Conservation (phyloP, 2,797 vertebrate species). For the Megaceryle alcyon region DNA sequence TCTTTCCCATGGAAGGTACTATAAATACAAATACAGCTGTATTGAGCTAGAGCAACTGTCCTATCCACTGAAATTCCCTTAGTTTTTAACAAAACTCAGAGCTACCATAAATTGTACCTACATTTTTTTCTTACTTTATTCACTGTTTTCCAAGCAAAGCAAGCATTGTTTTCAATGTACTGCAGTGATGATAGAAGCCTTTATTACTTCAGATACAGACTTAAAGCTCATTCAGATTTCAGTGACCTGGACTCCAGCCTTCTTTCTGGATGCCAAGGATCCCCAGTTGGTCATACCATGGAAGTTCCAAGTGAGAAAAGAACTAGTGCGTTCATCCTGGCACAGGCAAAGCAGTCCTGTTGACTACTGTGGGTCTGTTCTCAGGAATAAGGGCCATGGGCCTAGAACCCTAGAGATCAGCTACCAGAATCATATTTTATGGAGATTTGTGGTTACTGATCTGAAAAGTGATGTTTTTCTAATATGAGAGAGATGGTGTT, state of each 20-base stretch:
- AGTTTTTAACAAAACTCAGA: background rate
- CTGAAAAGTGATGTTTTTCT: slow-evolving; percentile 32
- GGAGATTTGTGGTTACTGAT: slow-evolving; percentile 29
- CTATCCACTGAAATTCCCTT: background rate
- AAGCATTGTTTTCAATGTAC: background rate
- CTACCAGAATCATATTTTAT: slow-evolving; percentile 5
- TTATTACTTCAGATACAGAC: background rate
- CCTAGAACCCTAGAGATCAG: slow-evolving; percentile 5
- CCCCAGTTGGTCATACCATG: background rate
- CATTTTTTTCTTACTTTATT: background rate
- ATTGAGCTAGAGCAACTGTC: background rate
- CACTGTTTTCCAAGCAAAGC: background rate
- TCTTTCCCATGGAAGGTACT: background rate
- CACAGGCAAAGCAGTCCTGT: fast-evolving
- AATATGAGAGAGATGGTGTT: background rate
- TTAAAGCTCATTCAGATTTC: background rate
- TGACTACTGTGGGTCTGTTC: slow-evolving; percentile 9
- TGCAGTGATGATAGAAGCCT: background rate
- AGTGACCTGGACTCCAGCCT: background rate
- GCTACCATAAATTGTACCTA: background rate
- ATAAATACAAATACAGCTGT: background rate
- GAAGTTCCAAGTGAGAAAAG: background rate
- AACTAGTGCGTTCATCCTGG: background rate
- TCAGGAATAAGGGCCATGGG: background rate
- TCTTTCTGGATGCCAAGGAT: background rate